Evolutionary conservation across 1,140 invertebrate genomes (phyloP), one percentile per base, ranked within the genome.

Genomic region (Pararge aegeria): DNA sequence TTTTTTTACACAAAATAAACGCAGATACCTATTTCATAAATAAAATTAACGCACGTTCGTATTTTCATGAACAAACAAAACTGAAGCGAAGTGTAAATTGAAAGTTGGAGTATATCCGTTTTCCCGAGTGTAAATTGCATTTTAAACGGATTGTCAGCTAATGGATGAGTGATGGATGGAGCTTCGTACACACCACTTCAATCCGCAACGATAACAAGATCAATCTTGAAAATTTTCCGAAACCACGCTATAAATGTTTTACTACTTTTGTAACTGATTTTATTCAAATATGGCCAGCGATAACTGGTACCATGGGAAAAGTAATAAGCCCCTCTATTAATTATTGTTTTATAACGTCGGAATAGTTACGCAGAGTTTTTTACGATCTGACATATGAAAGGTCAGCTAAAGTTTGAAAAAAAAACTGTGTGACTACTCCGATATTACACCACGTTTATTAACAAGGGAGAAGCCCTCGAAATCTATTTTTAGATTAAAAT

Each of bases 111-210:
- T 42, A n/a, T 34, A 34, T 12, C 30, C 38, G 18, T 15, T 57
- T 34, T 30, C 48, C 24, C 44, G 44, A 49, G 54, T 61, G 53
- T 51, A 65, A 71, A 71, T 67, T 64, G 59, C 56, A 58, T 58
- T 68, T 54, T 65, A 68, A 62, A 68, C 58, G 61, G 48, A 62
- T 61, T 59, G 63, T 68, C 65, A 68, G 55, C 46, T 70, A 66
- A 70, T 70, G 55, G 64, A 62, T 61, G 49, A 52, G 57, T 72
- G 66, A 69, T 69, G 64, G 63, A 72, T 72, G 57, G 48, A 49
- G 51, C 37, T 40, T 49, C 54, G 54, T 44, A 54, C 61, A 52
- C 52, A 60, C 52, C 68, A 69, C 67, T 68, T 73, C 67, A 61
- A 64, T 64, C 55, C 44, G 61, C 49, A 48, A 49, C 52, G 59